Conservation (phyloP, 2,888 invertebrate genomes). For the Pomacea canaliculata region DNA sequence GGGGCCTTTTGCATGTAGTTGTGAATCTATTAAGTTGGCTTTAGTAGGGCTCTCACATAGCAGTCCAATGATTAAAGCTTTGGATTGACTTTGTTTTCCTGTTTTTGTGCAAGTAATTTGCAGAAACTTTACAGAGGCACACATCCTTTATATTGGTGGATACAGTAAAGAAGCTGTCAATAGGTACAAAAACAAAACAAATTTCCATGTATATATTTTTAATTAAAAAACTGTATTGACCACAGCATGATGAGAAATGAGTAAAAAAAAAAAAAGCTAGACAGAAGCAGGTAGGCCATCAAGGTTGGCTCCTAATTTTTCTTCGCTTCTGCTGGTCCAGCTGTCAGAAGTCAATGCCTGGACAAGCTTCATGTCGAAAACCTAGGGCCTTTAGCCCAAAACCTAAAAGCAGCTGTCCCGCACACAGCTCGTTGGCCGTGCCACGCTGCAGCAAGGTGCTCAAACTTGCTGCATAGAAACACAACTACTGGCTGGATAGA, state of each 20-base stretch:
- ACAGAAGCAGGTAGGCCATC: slow-evolving; percentile 2
- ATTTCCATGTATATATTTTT: too few relatives aligned
- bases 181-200: too few relatives aligned
- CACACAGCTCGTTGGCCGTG: slow-evolving; percentile 1
- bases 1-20: too few relatives aligned
- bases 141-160: too few relatives aligned
- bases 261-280: background rate
- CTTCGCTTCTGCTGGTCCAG: slow-evolving; percentile 3
- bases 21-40: too few relatives aligned
- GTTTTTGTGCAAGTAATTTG: too few relatives aligned
- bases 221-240: background rate
- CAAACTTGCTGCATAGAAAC: slow-evolving; percentile 9
- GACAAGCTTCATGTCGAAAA: slow-evolving; percentile 11
- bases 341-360: slow-evolving; percentile 8
- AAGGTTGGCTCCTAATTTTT: background rate
- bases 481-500: background rate
- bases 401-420: slow-evolving; percentile 9
- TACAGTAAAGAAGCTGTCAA: too few relatives aligned
- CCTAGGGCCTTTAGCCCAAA: background rate
- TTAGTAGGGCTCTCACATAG: too few relatives aligned
- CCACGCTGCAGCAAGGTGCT: slow-evolving; percentile 13
- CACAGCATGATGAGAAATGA: background rate
- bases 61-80: too few relatives aligned
- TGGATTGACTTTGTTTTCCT: too few relatives aligned
- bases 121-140: too few relatives aligned